Evolutionary conservation across 2,888 invertebrate genomes (phyloP).

Genomic region (Drosophila pseudotakahashii): DNA sequence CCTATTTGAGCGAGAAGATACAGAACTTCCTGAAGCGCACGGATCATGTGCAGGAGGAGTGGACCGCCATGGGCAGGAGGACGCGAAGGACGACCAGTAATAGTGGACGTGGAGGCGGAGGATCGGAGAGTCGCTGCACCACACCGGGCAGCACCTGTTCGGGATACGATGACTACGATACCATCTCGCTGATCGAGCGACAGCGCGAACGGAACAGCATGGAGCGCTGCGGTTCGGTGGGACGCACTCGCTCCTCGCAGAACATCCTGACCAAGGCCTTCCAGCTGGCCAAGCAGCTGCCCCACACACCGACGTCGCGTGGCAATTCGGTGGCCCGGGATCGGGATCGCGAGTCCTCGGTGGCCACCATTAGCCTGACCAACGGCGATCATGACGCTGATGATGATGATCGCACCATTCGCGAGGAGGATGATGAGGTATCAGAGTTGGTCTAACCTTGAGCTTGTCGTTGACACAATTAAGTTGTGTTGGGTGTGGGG

Average conservation of each 20-base stretch:
- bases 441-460: conserved; percentile 55
- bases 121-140: conserved; percentile 66
- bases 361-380: conserved; percentile 45
- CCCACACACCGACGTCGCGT: conserved; percentile 83
- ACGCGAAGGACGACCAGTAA: conserved; percentile 60
- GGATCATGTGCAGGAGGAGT: conserved; percentile 95
- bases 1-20: conserved; percentile 90
- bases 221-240: conserved; percentile 84
- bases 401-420: conserved; percentile 88
- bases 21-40: conserved; percentile 92
- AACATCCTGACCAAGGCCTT: conserved; percentile 94
- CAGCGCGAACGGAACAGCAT: conserved; percentile 82
- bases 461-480: conserved; percentile 49
- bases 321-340: conserved; percentile 81
- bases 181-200: conserved; percentile 83
- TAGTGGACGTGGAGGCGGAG: conserved; percentile 54
- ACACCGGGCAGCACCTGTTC: conserved; percentile 73
- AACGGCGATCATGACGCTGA: conserved; percentile 81
- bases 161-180: conserved; percentile 80
- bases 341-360: conserved; percentile 78
- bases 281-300: conserved; percentile 86
- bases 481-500: conserved; percentile 2
- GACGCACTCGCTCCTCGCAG: conserved; percentile 90
- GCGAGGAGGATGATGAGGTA: conserved; percentile 88
- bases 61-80: conserved; percentile 89